Conservation (phyloP, 2,113 vertebrate species). For the Pteronura brasiliensis region DNA sequence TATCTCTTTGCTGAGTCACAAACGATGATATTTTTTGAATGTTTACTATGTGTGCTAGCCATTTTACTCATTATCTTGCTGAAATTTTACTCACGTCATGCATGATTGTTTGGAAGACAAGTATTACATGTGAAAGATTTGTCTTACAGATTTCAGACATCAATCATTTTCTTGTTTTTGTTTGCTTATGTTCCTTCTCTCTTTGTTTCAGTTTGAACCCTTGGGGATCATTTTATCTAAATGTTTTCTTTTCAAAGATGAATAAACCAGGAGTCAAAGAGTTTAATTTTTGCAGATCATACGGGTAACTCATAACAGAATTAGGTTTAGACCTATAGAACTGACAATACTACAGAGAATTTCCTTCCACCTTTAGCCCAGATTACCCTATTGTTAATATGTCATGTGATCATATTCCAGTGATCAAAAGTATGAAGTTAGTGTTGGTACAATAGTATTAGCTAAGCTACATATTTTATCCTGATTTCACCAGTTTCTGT, state of each 20-base stretch:
- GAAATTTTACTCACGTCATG: background rate
- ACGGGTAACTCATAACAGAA: background rate
- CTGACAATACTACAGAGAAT: background rate
- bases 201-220: background rate
- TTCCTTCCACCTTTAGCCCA: background rate
- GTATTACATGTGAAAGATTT: background rate
- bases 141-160: background rate
- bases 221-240: background rate
- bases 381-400: background rate
- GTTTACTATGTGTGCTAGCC: background rate
- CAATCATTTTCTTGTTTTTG: background rate
- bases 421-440: background rate
- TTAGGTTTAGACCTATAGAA: background rate
- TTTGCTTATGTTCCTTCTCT: background rate
- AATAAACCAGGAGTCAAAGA: background rate
- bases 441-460: background rate
- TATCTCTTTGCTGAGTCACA: background rate
- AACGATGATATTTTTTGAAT: background rate
- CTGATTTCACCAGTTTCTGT: background rate
- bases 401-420: background rate
- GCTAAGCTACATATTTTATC: background rate
- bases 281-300: background rate
- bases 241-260: background rate
- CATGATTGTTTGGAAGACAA: background rate
- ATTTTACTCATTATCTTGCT: background rate